These are phyloP conservation scores for Hapalemur alaotrensis DNA, from an alignment of 2,797 vertebrate genomes.

Conservation along the genomic window DNA sequence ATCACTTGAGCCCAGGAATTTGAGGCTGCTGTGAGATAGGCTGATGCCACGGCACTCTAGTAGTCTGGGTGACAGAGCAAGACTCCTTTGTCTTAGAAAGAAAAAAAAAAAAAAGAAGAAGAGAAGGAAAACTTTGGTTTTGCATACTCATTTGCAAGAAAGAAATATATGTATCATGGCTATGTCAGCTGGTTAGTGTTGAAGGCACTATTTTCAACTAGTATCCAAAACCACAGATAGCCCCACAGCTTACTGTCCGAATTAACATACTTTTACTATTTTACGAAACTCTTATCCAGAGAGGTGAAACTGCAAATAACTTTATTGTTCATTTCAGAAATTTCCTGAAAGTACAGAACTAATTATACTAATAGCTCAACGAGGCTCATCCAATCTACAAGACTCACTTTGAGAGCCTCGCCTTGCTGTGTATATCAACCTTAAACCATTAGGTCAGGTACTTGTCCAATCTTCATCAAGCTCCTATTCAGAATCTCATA, in stretches of 20 bases:
- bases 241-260: not conserved
- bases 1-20: too few species aligned
- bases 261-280: not conserved
- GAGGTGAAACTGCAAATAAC: not conserved
- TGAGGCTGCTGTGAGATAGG: too few species aligned
- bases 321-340: not conserved
- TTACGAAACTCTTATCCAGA: not conserved
- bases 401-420: not conserved
- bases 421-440: not conserved
- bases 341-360: not conserved
- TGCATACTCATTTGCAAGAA: not conserved
- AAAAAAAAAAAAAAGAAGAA: too few species aligned
- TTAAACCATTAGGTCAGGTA: not conserved
- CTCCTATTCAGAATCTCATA: not conserved
- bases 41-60: too few species aligned
- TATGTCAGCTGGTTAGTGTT: not conserved
- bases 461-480: not conserved
- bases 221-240: not conserved
- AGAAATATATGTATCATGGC: not conserved
- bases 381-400: not conserved
- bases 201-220: not conserved
- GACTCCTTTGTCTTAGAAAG: too few species aligned
- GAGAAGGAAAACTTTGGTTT: not conserved
- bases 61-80: too few species aligned
- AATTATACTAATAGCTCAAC: not conserved